Conservation (phyloP, 1,140 invertebrate species). For the Amyelois transitella region DNA sequence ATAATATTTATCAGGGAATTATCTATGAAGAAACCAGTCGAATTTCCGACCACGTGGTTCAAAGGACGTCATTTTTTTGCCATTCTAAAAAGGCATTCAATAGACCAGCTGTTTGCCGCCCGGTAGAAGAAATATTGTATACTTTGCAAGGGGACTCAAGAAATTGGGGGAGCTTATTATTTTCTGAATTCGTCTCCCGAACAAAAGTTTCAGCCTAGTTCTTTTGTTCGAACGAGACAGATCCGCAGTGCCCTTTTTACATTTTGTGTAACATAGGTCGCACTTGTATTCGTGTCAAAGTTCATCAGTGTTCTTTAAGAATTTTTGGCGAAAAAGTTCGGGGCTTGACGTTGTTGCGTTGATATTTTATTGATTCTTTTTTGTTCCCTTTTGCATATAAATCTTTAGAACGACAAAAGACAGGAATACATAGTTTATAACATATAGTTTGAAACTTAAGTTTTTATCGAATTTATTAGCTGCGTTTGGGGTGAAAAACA, state of each 20-base stretch:
- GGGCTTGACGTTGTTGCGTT: background rate
- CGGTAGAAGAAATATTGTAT: constrained; percentile 42
- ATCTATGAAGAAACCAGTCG: constrained; percentile 16
- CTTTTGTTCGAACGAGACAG: constrained; percentile 35
- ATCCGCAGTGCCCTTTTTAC: constrained; percentile 37
- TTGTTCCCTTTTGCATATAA: background rate
- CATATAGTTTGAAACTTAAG: no score
- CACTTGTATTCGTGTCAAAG: constrained; percentile 45
- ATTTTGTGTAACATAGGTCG: constrained; percentile 37
- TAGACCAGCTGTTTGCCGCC: constrained; percentile 57
- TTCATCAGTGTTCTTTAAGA: constrained; percentile 35
- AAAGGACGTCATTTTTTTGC: constrained; percentile 20
- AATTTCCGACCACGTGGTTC: constrained; percentile 45
- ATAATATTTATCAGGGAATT: constrained; percentile 12
- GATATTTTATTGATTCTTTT: background rate
- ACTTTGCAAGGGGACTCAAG: constrained; percentile 39
- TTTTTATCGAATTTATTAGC: no score
- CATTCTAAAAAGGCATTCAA: constrained; percentile 34
- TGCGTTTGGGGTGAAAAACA: no score
- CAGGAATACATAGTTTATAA: no score
- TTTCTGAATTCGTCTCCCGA: constrained; percentile 24
- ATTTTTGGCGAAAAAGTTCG: constrained; percentile 12
- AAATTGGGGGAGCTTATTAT: constrained; percentile 41
- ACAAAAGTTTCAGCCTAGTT: constrained; percentile 31
- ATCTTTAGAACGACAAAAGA: background rate